Base-by-base conservation (phyloP, 2,113 vertebrate genomes). In the Notothenia rossii region DNA sequence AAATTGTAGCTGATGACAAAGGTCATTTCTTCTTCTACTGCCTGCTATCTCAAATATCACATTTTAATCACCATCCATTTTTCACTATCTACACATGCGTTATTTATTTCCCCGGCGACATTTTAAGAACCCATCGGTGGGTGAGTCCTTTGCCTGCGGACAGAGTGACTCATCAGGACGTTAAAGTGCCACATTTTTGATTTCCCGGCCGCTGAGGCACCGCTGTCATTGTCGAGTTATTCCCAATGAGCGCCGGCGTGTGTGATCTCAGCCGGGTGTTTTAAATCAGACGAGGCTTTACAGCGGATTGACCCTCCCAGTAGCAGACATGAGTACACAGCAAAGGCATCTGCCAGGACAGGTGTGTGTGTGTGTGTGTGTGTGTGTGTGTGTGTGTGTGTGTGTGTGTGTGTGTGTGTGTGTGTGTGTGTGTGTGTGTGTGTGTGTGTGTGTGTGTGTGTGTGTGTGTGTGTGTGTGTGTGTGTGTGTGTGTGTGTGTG, bases 251-350 rank as follows among this genome's bases (percentile, higher is more conserved):
- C 14, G 50, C 15, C n/a, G 18, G 69, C 8, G 55, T 82, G 64
- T 81, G 89, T 90, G 85, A 91, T 91, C 86, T 89, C 79, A 83
- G 87, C 87, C 84, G 86, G 88, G 86, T 87, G 75, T 93, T 85
- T 94, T 92, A 92, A 94, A 94, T 94, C 92, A 93, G 85, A 89
- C 72, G 2, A 55, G 71, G 91, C 86, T 91, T 91, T 91, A 84
- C 77, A 66, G 72, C 78, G 65, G 76, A 85, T 86, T 90, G 85
- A 88, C 83, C 86, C 79, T 82, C 77, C 70, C 48, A 68, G 69
- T 77, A 86, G 79, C 78, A 88, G 76, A 74, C 87, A 91, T 92
- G 90, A 94, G 88, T 87, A 80, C 79, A 88, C 70, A 67, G 77
- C 82, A 77, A 75, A 87, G 92, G 89, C 89, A 94, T 94, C 82